A percentile compares a stretch with the other conserved stretches of the same genome.
Evolutionary conservation across 2,113 vertebrate genomes (phyloP).

Genomic region (Desmodus rotundus): DNA sequence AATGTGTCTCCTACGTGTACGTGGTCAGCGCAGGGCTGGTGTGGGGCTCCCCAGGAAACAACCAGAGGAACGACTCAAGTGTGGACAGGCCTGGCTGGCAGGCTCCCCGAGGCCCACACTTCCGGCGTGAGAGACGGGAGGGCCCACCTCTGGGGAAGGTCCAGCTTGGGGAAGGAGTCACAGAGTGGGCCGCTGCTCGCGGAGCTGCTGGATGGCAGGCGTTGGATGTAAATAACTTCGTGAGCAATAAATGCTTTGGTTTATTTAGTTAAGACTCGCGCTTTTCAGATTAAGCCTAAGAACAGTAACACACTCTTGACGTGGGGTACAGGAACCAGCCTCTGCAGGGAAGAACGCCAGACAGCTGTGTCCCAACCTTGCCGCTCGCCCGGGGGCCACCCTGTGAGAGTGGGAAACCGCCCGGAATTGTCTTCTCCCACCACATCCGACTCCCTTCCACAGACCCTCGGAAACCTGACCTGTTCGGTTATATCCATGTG

Average conservation of each 20-base stretch:
- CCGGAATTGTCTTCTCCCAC: neutral
- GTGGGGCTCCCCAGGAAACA: neutral
- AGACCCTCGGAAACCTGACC: neutral
- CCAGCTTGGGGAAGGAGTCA: neutral
- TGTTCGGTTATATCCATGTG: rapidly evolving
- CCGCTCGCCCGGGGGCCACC: neutral
- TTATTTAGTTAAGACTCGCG: neutral
- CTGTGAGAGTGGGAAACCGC: neutral
- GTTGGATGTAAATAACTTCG: neutral
- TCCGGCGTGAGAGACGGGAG: neutral
- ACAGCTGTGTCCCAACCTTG: neutral
- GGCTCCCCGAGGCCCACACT: neutral
- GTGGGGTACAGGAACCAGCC: rapidly evolving
- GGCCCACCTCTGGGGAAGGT: too few species aligned
- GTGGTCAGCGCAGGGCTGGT: neutral
- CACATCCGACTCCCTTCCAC: neutral
- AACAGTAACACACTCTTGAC: neutral
- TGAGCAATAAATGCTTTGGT: neutral
- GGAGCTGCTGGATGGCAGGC: too few species aligned
- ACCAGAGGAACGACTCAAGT: too few species aligned
- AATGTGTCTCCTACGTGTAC: rapidly evolving
- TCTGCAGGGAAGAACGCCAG: neutral
- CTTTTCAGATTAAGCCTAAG: neutral
- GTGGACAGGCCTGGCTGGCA: neutral
- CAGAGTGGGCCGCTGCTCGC: rapidly evolving